Evolutionary conservation across 2,888 invertebrate genomes (phyloP), one percentile per base, ranked within the genome.

Genomic region (Plagiodera versicolora): DNA sequence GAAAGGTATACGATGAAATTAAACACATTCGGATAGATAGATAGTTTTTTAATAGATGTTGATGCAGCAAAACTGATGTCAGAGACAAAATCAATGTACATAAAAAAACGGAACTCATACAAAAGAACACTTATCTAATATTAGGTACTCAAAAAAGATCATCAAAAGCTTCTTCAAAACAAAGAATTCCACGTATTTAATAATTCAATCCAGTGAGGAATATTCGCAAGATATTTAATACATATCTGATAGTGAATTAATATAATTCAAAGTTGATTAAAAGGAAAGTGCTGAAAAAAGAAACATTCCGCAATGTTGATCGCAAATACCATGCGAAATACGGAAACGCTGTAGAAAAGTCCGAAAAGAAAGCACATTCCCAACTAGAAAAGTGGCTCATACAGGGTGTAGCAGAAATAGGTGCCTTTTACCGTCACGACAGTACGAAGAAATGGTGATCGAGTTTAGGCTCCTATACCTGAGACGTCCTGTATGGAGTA

Each of bases 21-120:
- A 62, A 54, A 48, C 51, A 48, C 44, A 28, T 35, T 24, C 55
- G 54, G 59, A 61, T 63, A 66, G 60, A 66, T 66, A 64, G n/a
- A n/a, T n/a, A 55, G 62, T 62, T 58, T 63, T 67, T 70, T 70
- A 69, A 68, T 70, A 70, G 69, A 66, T 66, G 68, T 68, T 71
- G 70, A 67, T 66, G 69, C 70, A 71, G 67, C 67, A 65, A 68
- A 67, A 67, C 59, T 64, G 68, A 65, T 63, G 61, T 66, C 68
- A 62, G 57, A 60, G 68, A 73, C 69, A 73, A 72, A 60, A 68
- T 70, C 68, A 72, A 72, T 72, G 73, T 73, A 73, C 72, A 72
- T 72, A 71, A 70, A 53, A 61, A 69, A 70, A 24, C 67, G 70
- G 70, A 69, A 71, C 65, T 66, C 71, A 68, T 72, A 70, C 68